Conservation (phyloP, 2,113 vertebrate genomes). For the Malurus elegans region DNA sequence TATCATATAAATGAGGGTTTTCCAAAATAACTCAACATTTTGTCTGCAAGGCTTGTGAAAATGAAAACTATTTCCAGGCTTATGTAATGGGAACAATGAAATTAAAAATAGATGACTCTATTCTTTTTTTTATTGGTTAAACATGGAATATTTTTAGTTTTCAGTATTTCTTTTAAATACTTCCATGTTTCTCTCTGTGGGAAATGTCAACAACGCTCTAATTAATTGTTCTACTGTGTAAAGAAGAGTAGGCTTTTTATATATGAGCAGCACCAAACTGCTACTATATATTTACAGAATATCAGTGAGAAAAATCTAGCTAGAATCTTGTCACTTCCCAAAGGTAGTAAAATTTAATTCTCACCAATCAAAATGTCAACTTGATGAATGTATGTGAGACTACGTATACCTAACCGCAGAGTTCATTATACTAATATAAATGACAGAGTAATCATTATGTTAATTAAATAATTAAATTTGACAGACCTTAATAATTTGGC, state of each 20-base stretch:
- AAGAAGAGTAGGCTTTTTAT: conserved; percentile 1
- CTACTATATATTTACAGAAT: conserved; percentile 34
- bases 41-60: conserved; percentile 2
- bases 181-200: background rate
- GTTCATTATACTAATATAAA: background rate
- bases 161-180: background rate
- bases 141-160: conserved; percentile 21
- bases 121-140: conserved; percentile 24
- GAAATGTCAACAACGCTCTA: conserved; percentile 5
- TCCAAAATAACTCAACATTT: background rate
- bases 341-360: conserved; percentile 31
- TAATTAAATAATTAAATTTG: conserved; percentile 8
- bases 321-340: background rate
- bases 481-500: background rate
- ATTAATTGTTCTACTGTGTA: conserved; percentile 16
- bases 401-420: background rate
- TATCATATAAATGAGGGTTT: background rate
- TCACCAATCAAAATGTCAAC: conserved; percentile 20
- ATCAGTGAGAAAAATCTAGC: background rate
- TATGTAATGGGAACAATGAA: background rate
- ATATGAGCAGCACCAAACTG: background rate
- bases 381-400: background rate
- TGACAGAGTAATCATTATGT: background rate
- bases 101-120: conserved; percentile 31
- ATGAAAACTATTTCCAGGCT: background rate